Percentiles rank a stretch among this genome's conserved stretches.
Conservation (phyloP, 2,888 invertebrate genomes). For the Leptothorax acervorum region DNA sequence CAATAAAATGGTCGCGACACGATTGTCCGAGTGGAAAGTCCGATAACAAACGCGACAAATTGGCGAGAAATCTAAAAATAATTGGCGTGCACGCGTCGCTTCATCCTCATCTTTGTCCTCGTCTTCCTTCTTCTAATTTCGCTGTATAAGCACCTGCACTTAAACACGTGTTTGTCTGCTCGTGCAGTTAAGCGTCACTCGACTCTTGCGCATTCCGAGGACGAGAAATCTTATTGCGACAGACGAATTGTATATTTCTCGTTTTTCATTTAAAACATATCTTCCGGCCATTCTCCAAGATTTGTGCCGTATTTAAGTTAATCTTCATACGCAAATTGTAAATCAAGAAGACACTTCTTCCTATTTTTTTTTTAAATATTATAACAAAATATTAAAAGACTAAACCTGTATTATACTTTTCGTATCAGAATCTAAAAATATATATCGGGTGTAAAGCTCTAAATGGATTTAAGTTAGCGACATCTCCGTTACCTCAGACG, state of each 20-base stretch:
- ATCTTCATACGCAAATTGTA: background rate
- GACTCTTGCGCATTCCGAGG: conserved; percentile 23
- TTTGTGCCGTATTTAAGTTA: background rate
- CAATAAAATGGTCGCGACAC: background rate
- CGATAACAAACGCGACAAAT: conserved; percentile 10
- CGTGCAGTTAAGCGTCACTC: background rate
- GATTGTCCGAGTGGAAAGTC: background rate
- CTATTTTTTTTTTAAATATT: background rate
- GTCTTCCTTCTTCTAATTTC: conserved; percentile 40
- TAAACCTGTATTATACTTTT: background rate
- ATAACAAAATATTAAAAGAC: background rate
- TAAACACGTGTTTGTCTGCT: conserved; percentile 41
- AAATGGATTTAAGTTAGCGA: background rate
- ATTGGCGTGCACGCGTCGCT: conserved; percentile 25
- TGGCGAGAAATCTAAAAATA: conserved; percentile 38
- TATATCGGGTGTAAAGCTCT: background rate
- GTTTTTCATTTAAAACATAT: background rate
- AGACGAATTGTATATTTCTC: background rate
- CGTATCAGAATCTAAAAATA: background rate
- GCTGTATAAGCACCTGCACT: conserved; percentile 35
- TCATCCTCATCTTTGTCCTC: conserved; percentile 21
- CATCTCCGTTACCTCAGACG: background rate
- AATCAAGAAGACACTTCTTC: background rate
- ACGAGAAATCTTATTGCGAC: conserved; percentile 18
- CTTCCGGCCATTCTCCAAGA: background rate